These are phyloP conservation scores for Argyresthia albistria DNA, from an alignment of 2,888 invertebrate species.

Conservation along the genomic window DNA sequence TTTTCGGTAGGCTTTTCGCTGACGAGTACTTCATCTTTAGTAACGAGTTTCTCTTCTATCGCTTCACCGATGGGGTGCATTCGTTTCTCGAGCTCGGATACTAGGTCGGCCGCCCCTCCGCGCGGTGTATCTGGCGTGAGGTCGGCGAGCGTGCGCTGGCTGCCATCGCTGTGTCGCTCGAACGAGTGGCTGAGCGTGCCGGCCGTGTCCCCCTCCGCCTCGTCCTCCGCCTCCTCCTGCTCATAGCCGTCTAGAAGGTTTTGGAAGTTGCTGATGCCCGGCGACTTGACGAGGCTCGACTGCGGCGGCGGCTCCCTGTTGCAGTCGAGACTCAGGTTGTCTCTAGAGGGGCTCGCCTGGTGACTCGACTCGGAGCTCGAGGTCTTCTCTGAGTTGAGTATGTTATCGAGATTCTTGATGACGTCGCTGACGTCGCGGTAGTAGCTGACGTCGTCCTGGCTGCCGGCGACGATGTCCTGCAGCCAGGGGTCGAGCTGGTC, in stretches of 20 bases:
- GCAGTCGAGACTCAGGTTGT: constrained; percentile 58
- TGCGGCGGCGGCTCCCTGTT: constrained; percentile 54
- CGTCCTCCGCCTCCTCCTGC: constrained; percentile 36
- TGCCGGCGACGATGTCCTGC: constrained; percentile 70
- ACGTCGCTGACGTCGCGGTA: constrained; percentile 75
- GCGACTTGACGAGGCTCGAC: constrained; percentile 58
- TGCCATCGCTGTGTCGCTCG: constrained; percentile 57
- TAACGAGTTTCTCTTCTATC: background rate
- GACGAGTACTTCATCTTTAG: background rate
- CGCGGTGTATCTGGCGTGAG: constrained; percentile 57
- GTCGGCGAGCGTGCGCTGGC: constrained; percentile 58
- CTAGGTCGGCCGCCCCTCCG: constrained; percentile 37
- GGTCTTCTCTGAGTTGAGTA: constrained; percentile 73
- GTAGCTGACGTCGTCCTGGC: constrained; percentile 74
- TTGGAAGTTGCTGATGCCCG: constrained; percentile 60
- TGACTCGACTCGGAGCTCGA: constrained; percentile 73
- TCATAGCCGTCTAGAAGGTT: constrained; percentile 46
- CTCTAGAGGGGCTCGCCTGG: constrained; percentile 67
- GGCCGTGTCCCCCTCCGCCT: constrained; percentile 48
- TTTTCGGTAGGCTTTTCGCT: background rate
- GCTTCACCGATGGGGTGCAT: constrained; percentile 4
- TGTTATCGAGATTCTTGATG: constrained; percentile 75
- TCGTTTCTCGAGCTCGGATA: constrained; percentile 22
- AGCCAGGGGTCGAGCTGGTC: constrained; percentile 72
- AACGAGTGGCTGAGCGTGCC: constrained; percentile 61